Evolutionary conservation across 1,140 invertebrate genomes (phyloP).

Genomic region (Lanistes nyassanus): DNA sequence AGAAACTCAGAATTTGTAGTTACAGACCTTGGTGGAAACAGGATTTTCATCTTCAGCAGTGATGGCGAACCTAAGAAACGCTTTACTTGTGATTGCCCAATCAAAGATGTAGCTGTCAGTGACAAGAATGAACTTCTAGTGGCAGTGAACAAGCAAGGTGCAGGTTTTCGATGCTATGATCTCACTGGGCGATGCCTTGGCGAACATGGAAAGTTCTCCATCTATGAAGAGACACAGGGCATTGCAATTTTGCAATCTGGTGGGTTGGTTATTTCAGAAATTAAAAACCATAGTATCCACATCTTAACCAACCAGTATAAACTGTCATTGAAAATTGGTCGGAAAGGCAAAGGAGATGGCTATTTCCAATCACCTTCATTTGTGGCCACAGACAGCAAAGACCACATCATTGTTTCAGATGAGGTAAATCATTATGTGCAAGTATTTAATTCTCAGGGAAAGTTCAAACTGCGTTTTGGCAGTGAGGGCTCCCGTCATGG

Average conservation of each 20-base stretch:
- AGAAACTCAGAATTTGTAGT: constrained; percentile 52
- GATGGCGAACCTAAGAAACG: constrained; percentile 45
- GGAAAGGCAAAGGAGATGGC: constrained; percentile 88
- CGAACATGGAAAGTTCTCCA: constrained; percentile 53
- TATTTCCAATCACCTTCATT: constrained; percentile 53
- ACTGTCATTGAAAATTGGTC: constrained; percentile 96
- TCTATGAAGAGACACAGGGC: constrained; percentile 56
- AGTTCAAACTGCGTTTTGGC: constrained; percentile 57
- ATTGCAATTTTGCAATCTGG: constrained; percentile 47
- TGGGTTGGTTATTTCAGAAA: constrained; percentile 52
- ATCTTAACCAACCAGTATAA: constrained; percentile 98
- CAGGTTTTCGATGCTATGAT: constrained; percentile 51
- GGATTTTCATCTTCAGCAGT: constrained; percentile 55
- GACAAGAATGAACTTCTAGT: constrained; percentile 52
- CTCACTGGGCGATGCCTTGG: constrained; percentile 47
- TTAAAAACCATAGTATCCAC: constrained; percentile 91
- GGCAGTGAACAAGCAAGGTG: constrained; percentile 47
- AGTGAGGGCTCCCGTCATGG: constrained; percentile 41
- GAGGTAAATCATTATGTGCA: constrained; percentile 58
- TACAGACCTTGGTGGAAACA: constrained; percentile 51
- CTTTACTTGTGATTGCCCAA: constrained; percentile 49
- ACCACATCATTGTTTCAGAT: constrained; percentile 58
- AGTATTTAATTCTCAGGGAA: constrained; percentile 53
- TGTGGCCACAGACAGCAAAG: constrained; percentile 52
- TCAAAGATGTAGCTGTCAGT: constrained; percentile 52